These are phyloP conservation scores for Clupea harengus DNA, from an alignment of 2,113 vertebrate species.

Conservation along the genomic window DNA sequence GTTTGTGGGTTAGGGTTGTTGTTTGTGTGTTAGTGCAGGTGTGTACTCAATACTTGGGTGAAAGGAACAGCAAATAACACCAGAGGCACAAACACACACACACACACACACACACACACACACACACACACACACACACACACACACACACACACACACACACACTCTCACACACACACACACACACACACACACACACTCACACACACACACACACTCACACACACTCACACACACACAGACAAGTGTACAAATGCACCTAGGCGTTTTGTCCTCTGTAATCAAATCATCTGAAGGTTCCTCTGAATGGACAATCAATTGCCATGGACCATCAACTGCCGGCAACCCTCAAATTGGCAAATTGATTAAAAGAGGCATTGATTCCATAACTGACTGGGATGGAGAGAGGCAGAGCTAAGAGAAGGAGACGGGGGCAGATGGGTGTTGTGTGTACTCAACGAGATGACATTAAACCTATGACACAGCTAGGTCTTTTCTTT, in stretches of 20 bases:
- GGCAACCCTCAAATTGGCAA: background rate
- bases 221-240: background rate
- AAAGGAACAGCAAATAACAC: background rate
- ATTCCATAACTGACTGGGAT: background rate
- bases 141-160: constrained; percentile 14
- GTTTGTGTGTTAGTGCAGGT: background rate
- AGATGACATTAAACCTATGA: background rate
- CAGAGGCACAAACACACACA: background rate
- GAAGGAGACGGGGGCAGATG: background rate
- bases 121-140: background rate
- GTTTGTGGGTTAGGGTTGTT: background rate
- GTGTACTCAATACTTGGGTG: background rate
- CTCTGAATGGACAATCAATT: constrained; percentile 13
- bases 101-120: background rate
- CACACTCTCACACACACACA: background rate
- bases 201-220: background rate
- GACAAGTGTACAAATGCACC: background rate
- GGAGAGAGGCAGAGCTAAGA: background rate
- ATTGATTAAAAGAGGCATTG: background rate
- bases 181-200: background rate
- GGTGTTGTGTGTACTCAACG: background rate
- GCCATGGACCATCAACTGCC: background rate
- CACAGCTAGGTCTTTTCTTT: background rate
- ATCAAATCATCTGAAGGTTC: background rate
- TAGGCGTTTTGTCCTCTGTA: background rate